Evolutionary conservation across 1,140 invertebrate genomes (phyloP).

Genomic region (Harpegnathos saltator): DNA sequence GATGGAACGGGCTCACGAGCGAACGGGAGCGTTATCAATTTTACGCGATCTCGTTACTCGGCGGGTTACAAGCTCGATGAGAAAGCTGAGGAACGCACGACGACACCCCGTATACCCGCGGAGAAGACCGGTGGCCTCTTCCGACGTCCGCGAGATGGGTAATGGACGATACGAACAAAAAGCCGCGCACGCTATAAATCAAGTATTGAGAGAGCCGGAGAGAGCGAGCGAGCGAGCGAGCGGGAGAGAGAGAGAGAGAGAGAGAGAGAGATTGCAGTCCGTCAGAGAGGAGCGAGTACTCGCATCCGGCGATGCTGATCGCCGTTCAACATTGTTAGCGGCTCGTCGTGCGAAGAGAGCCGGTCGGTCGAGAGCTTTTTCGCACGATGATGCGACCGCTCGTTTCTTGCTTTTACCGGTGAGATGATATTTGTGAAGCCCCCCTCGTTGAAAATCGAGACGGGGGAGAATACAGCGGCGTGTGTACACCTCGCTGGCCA

Average conservation of each 20-base stretch:
- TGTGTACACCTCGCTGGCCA: too few relatives aligned
- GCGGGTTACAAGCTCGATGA: background rate
- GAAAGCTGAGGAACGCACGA: background rate
- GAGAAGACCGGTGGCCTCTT: slow-evolving; percentile 54
- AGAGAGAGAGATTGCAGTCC: slow-evolving; percentile 61
- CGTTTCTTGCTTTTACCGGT: slow-evolving; percentile 22
- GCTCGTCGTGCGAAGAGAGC: slow-evolving; percentile 21
- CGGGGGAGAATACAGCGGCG: background rate
- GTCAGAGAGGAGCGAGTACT: slow-evolving; percentile 39
- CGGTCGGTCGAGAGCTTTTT: slow-evolving; percentile 34
- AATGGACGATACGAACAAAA: slow-evolving; percentile 57
- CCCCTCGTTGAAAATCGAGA: background rate
- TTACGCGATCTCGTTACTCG: background rate
- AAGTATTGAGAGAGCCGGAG: slow-evolving; percentile 53
- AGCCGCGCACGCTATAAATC: slow-evolving; percentile 49
- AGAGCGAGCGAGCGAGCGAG: too few relatives aligned
- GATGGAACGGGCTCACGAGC: background rate
- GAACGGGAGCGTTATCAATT: background rate
- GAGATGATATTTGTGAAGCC: slow-evolving; percentile 20
- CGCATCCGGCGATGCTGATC: slow-evolving; percentile 48
- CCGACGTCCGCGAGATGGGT: slow-evolving; percentile 55
- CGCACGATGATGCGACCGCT: background rate
- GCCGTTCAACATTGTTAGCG: slow-evolving; percentile 50
- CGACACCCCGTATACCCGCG: slow-evolving; percentile 41
- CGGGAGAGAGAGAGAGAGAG: too few relatives aligned